Evolutionary conservation across 2,113 vertebrate genomes (phyloP).

Genomic region (Cromileptes altivelis): DNA sequence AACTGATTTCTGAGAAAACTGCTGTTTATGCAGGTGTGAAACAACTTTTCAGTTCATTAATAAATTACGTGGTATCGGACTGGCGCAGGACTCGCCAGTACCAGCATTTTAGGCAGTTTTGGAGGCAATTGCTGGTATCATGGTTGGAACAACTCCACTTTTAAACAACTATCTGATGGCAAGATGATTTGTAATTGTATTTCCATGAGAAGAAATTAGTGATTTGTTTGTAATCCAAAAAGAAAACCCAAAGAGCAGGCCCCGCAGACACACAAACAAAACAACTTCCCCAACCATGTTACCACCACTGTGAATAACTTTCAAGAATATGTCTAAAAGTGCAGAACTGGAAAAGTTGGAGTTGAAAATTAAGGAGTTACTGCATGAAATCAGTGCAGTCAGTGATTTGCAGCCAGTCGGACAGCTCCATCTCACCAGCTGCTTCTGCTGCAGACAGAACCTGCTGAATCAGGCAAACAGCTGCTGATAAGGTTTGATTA

Average conservation of each 20-base stretch:
- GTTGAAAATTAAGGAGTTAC: background rate
- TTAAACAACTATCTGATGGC: too few species aligned
- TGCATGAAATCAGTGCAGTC: conserved; percentile 2
- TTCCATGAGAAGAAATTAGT: background rate
- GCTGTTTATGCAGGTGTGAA: too few species aligned
- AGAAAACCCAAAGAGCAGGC: background rate
- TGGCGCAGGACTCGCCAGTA: too few species aligned
- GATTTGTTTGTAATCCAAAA: background rate
- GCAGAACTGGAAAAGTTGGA: background rate
- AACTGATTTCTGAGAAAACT: too few species aligned
- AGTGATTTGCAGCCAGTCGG: background rate
- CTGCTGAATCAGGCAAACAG: conserved; percentile 39
- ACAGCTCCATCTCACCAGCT: conserved; percentile 18
- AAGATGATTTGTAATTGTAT: background rate
- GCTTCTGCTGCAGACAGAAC: conserved; percentile 24
- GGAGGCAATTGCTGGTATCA: too few species aligned
- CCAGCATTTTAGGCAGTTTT: too few species aligned
- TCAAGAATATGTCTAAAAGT: too few species aligned
- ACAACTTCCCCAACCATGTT: background rate
- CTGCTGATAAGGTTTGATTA: conserved; percentile 2
- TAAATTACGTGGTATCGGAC: too few species aligned
- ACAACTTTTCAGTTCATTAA: too few species aligned
- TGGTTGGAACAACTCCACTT: too few species aligned
- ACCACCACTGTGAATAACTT: background rate
- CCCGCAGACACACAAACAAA: background rate